Base-by-base conservation (phyloP, 1,140 invertebrate species). In the Diorhabda sublineata region DNA sequence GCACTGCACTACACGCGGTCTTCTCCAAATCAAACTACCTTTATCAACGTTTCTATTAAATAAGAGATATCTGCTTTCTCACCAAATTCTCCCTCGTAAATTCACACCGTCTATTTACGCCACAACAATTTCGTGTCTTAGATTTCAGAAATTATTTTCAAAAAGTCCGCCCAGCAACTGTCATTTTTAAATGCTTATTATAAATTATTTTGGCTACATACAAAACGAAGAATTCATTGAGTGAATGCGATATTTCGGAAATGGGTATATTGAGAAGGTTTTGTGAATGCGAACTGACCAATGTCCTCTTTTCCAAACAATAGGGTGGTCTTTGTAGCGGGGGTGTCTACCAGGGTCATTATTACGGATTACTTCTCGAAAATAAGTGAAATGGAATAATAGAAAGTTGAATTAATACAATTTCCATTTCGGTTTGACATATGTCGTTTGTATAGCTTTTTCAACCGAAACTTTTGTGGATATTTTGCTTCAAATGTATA, bases 151-250 rank as follows among this genome's bases (percentile, higher is more conserved):
- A 62, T n/a, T 62, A 47, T 62, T 62, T 42, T 62, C 43, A 44
- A 62, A 62, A 62, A 47, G 11, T 62, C 61, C 61, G 61, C 61
- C 61, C 61, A 62, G 6, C 61, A 62, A 62, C 61, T 62, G 61
- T 62, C 8, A 62, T 45, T 62, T 44, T 44, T 44, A 45, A 61
- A 62, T 62, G 43, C 61, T 43, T 44, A 41, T 61, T 11, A 62
- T 42, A 44, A 44, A 62, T 62, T 44, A 62, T 62, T 62, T 44
- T 62, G 61, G 43, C 61, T 11, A 11, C 11, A 44, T 62, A 45
- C 43, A 62, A 62, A 62, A 62, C 43, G 42, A n/a, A 42, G 45
- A 62, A 62, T 52, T 62, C 44, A 62, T 62, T 42, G 42, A 42
- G 44, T 44, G n/a, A 44, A 62, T 62, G 3, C 44, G 44, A 45